Percentiles rank a stretch among this genome's conserved stretches.
phyloP scores from a whole-genome alignment of 2,888 invertebrate species.

The Prenolepis imparis region DNA sequence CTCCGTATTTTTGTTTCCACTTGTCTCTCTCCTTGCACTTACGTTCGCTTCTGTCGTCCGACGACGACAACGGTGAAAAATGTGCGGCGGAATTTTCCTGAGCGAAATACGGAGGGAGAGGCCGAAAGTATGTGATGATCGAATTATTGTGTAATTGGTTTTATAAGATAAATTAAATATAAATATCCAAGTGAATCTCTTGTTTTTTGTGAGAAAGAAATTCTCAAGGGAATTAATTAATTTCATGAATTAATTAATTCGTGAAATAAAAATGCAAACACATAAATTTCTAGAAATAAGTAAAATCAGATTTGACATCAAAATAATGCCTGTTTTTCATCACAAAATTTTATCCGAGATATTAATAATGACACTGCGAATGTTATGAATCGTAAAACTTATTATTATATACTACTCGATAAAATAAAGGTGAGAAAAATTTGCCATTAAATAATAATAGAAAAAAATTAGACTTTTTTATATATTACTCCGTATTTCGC shows the following conservation, averaged over 20 bases:
- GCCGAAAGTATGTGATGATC: not conserved
- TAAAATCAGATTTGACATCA: not conserved
- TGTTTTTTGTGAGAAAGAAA: not conserved
- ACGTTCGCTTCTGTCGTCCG: slow-evolving; percentile 41
- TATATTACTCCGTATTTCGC: slow-evolving; percentile 7
- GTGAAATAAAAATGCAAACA: not conserved
- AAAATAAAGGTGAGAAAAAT: not conserved
- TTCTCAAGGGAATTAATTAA: not conserved
- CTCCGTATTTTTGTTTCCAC: slow-evolving; percentile 36
- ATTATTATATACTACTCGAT: not conserved
- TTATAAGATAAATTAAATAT: not conserved
- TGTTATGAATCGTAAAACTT: not conserved
- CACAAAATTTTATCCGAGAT: not conserved
- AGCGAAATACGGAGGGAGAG: slow-evolving; percentile 58
- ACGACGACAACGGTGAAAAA: slow-evolving; percentile 8
- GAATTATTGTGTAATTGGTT: not conserved
- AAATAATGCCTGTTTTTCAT: not conserved
- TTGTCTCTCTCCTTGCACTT: not conserved
- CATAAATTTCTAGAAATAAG: too few relatives aligned
- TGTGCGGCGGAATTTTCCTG: slow-evolving; percentile 50
- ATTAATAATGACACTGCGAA: not conserved
- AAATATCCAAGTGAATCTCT: not conserved
- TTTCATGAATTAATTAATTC: not conserved
- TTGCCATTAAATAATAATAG: not conserved
- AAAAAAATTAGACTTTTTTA: not conserved